Percentiles rank a stretch among this genome's conserved stretches.
These are phyloP conservation scores for Grus americana DNA, from an alignment of 2,113 vertebrate genomes.

Conservation along the genomic window DNA sequence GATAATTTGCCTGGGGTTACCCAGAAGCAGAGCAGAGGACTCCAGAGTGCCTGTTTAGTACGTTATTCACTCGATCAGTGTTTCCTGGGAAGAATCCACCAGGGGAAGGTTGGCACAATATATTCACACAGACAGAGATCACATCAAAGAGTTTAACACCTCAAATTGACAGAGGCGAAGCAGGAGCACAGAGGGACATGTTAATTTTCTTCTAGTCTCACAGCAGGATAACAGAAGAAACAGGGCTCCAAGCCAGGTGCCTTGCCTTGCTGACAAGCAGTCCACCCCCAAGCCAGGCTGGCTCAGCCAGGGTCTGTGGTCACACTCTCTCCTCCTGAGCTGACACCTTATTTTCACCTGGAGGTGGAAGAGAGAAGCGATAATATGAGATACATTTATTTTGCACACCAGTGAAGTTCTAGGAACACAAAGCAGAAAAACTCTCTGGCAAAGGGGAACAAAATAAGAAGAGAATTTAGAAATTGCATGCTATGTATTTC, in stretches of 20 bases:
- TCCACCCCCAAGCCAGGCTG: background rate
- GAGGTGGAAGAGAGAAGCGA: background rate
- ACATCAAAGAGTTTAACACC: constrained; percentile 24
- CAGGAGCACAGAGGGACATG: background rate
- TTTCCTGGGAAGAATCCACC: background rate
- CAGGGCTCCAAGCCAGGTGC: background rate
- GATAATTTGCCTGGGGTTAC: background rate
- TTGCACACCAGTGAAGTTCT: background rate
- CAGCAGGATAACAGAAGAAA: background rate
- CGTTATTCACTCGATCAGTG: background rate
- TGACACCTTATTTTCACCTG: background rate
- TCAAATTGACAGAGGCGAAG: background rate
- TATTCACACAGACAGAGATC: background rate
- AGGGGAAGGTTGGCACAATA: background rate
- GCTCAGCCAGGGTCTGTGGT: background rate
- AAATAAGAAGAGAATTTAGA: background rate
- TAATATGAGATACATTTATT: background rate
- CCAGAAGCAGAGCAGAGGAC: background rate
- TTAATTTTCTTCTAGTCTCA: background rate
- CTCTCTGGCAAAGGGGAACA: background rate
- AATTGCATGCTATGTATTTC: background rate
- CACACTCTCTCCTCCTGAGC: background rate
- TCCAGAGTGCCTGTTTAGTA: background rate
- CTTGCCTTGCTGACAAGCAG: background rate
- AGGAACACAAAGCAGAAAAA: background rate